phyloP scores from a whole-genome alignment of 2,888 invertebrate genomes.

The Epistrophe eligans region DNA sequence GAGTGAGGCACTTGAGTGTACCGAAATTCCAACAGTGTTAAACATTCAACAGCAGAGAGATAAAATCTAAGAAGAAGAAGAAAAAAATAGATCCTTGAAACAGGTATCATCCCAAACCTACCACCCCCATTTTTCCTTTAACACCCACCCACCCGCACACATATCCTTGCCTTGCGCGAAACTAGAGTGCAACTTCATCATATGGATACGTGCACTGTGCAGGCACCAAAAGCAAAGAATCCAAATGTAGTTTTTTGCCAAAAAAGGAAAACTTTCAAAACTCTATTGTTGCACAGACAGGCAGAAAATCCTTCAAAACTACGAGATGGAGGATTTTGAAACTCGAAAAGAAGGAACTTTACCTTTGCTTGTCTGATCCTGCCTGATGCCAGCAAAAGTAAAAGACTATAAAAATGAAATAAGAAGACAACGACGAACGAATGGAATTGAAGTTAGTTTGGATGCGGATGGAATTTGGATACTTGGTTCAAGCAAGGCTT shows the following conservation, averaged over 20 bases:
- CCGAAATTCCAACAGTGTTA: constrained; percentile 60
- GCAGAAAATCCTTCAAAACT: constrained; percentile 61
- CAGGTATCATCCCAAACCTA: constrained; percentile 11
- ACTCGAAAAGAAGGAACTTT: constrained; percentile 45
- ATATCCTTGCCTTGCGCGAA: constrained; percentile 44
- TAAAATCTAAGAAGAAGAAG: constrained; percentile 39
- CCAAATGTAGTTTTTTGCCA: constrained; percentile 49
- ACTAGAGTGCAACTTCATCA: constrained; percentile 71
- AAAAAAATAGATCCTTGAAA: constrained; percentile 36
- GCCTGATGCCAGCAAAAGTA: constrained; percentile 36
- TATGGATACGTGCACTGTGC: constrained; percentile 56
- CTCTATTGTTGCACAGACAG: constrained; percentile 70
- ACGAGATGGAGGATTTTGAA: constrained; percentile 42
- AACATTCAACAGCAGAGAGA: constrained; percentile 62
- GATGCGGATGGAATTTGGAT: constrained; percentile 72
- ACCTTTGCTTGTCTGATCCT: constrained; percentile 60
- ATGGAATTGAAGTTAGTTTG: constrained; percentile 73
- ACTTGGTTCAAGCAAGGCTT: constrained; percentile 58
- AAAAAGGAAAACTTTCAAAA: constrained; percentile 62
- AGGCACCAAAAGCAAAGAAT: constrained; percentile 16
- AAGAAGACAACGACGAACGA: constrained; percentile 66
- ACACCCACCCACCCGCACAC: constrained; percentile 5
- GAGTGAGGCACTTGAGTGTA: constrained; percentile 28
- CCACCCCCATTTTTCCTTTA: constrained; percentile 26
- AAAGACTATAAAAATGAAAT: constrained; percentile 27